Percentiles rank a stretch among this genome's conserved stretches.
Conservation (phyloP, 2,888 invertebrate genomes). For the Epirrhoe alternata region DNA sequence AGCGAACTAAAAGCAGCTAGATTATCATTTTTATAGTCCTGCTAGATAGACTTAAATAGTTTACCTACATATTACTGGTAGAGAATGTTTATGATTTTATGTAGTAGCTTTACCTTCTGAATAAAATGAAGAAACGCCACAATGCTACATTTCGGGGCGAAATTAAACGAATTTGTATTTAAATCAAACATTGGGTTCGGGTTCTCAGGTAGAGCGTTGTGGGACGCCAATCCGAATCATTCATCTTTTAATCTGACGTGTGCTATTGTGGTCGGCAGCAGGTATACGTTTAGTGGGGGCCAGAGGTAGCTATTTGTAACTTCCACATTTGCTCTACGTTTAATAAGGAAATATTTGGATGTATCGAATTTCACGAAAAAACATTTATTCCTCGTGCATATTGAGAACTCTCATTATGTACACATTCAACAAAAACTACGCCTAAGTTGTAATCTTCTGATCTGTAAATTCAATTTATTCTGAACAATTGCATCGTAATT, state of each 20-base stretch:
- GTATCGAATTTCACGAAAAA: conserved; percentile 23
- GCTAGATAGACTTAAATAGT: no score
- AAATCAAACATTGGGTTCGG: conserved; percentile 46
- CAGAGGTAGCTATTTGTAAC: conserved; percentile 57
- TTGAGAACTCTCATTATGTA: background rate
- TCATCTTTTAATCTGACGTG: conserved; percentile 83
- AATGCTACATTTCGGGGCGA: conserved; percentile 9
- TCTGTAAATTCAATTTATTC: background rate
- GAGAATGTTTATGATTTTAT: background rate
- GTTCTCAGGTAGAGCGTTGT: conserved; percentile 69
- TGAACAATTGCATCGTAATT: background rate
- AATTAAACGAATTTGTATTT: conserved; percentile 34
- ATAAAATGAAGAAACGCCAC: background rate
- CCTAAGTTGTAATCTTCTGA: background rate
- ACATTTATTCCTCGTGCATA: background rate
- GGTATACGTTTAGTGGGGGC: conserved; percentile 60
- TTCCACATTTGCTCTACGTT: conserved; percentile 38
- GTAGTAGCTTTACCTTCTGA: background rate
- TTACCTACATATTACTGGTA: no score
- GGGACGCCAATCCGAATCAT: conserved; percentile 77
- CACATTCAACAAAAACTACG: background rate
- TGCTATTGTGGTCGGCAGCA: conserved; percentile 72
- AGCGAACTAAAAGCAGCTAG: no score
- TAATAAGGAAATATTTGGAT: conserved; percentile 16
- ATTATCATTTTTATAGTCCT: no score